A percentile compares a stretch with the other conserved stretches of the same genome.
Conservation (phyloP, 2,888 invertebrate species). For the Salpingus planirostris region DNA sequence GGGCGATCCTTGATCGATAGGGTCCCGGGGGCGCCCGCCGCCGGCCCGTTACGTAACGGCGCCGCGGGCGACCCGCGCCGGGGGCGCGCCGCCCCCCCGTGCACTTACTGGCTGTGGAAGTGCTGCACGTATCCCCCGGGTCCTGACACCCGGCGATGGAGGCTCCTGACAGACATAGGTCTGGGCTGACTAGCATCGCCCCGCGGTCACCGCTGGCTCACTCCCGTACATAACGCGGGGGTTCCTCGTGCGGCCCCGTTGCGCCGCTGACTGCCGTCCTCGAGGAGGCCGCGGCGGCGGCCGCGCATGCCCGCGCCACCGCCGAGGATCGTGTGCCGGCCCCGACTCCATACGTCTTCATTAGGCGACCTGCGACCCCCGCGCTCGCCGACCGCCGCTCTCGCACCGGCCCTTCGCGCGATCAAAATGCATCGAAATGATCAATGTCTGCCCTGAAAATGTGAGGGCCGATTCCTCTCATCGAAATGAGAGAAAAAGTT, state of each 20-base stretch:
- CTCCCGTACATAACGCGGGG: constrained; percentile 38
- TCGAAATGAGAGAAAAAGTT: no score
- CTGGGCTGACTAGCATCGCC: constrained; percentile 41
- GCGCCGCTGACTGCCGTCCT: constrained; percentile 32
- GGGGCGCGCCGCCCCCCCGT: no score
- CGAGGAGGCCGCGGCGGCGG: constrained; percentile 18
- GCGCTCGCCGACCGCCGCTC: no score
- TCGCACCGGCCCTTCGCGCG: no score
- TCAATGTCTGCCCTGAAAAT: no score
- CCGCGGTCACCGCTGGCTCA: constrained; percentile 38
- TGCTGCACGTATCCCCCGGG: constrained; percentile 43
- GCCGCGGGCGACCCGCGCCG: no score
- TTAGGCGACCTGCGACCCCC: constrained; percentile 1
- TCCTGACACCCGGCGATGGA: constrained; percentile 44
- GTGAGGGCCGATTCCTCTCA: no score
- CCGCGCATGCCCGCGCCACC: constrained; percentile 29
- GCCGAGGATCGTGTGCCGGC: constrained; percentile 10
- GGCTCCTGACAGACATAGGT: constrained; percentile 45
- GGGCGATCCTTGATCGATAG: no score
- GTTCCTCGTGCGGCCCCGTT: constrained; percentile 38
- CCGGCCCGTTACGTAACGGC: no score
- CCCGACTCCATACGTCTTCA: constrained; percentile 3
- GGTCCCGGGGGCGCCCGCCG: no score
- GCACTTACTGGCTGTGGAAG: constrained; percentile 44
- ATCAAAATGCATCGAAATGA: no score